Percentiles rank a stretch among this genome's conserved stretches.
These are phyloP conservation scores for Dicaeum eximium DNA, from an alignment of 2,113 vertebrate species.

Conservation along the genomic window DNA sequence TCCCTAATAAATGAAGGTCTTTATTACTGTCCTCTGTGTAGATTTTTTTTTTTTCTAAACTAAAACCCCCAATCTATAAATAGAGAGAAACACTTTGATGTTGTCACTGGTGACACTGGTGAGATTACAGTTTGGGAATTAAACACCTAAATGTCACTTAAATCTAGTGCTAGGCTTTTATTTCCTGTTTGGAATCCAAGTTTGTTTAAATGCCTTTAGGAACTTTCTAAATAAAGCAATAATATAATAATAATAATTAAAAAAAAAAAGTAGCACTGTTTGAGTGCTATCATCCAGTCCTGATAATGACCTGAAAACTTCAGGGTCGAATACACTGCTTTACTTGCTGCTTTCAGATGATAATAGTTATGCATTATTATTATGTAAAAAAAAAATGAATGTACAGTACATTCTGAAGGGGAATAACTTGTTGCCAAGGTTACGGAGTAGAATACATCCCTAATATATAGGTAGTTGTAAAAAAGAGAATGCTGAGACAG, in stretches of 20 bases:
- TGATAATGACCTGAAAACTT: conserved; percentile 1
- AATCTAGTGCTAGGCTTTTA: background rate
- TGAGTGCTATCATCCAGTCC: background rate
- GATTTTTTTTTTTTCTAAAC: background rate
- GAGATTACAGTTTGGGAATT: background rate
- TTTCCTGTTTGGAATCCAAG: background rate
- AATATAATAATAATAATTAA: background rate
- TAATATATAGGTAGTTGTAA: background rate
- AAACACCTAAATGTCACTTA: background rate
- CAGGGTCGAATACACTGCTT: background rate
- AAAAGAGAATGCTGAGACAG: background rate
- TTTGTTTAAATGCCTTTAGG: background rate
- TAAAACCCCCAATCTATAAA: background rate
- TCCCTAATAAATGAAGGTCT: fast-evolving
- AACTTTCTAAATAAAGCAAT: background rate
- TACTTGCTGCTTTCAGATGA: background rate
- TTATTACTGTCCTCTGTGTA: background rate
- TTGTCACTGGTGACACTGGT: background rate
- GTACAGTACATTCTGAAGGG: background rate
- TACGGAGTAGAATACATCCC: background rate
- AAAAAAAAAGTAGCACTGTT: background rate
- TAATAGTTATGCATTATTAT: background rate
- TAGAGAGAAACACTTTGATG: background rate
- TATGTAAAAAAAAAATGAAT: background rate
- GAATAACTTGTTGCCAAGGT: conserved; percentile 47